phyloP scores from a whole-genome alignment of 1,140 invertebrate species.

The Caligus rogercresseyi region DNA sequence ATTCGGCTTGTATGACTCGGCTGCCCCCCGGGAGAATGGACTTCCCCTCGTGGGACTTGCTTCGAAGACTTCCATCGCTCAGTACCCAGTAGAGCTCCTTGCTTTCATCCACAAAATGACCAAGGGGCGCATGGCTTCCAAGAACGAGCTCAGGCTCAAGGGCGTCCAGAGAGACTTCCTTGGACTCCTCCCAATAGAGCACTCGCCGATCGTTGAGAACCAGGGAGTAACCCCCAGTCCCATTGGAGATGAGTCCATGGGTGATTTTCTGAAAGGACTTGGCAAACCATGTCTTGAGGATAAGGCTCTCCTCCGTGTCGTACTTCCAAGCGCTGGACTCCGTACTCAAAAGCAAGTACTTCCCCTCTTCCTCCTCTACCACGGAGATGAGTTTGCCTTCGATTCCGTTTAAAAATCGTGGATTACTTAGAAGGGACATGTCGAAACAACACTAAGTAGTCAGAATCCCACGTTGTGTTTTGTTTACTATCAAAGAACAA shows the following conservation, averaged over 20 bases:
- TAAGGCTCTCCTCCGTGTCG: neutral
- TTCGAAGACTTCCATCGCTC: neutral
- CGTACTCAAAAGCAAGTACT: neutral
- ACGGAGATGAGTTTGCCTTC: neutral
- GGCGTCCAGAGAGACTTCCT: neutral
- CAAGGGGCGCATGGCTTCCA: neutral
- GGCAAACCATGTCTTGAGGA: neutral
- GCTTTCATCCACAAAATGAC: neutral
- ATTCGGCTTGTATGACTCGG: neutral
- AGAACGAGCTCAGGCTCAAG: neutral
- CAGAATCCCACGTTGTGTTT: neutral
- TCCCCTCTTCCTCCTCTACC: neutral
- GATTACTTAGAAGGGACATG: neutral
- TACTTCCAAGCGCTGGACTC: neutral
- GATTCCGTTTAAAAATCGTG: neutral
- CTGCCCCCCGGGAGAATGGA: neutral
- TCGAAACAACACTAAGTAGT: neutral
- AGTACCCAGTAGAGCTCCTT: neutral
- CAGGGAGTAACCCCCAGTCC: neutral
- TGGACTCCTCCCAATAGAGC: neutral
- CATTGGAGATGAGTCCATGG: neutral
- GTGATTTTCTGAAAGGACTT: neutral
- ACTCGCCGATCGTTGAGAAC: neutral
- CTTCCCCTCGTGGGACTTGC: neutral
- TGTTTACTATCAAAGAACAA: neutral